These are phyloP conservation scores for Sandelia bainsii DNA, from an alignment of 2,797 vertebrate genomes.

Conservation along the genomic window DNA sequence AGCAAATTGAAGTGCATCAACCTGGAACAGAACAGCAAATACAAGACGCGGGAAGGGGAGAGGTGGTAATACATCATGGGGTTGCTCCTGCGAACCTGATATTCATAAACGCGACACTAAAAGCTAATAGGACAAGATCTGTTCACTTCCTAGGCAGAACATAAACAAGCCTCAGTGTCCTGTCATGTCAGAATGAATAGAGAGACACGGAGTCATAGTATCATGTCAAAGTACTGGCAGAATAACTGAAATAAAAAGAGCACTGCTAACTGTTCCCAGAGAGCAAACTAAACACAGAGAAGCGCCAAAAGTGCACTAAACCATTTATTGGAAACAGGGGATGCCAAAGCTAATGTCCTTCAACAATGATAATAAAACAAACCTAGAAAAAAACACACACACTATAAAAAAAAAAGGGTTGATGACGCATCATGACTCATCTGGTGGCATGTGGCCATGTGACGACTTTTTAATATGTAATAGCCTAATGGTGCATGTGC, in stretches of 20 bases:
- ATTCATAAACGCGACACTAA: constrained; percentile 43
- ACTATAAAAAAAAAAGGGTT: constrained; percentile 12
- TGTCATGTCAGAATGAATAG: constrained; percentile 19
- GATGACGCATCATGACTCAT: constrained; percentile 65
- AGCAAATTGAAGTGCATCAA: constrained; percentile 68
- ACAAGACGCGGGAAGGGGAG: constrained; percentile 17
- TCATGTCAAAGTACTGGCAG: background rate
- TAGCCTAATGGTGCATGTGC: constrained; percentile 67
- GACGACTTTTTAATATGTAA: constrained; percentile 68
- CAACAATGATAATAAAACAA: constrained; percentile 21
- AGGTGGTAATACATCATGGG: constrained; percentile 39
- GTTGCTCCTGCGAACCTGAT: constrained; percentile 49
- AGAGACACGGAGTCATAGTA: background rate
- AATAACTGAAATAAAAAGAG: constrained; percentile 20
- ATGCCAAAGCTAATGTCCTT: constrained; percentile 19
- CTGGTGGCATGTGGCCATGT: constrained; percentile 58
- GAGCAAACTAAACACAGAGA: background rate
- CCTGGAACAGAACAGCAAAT: constrained; percentile 48
- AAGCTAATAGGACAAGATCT: constrained; percentile 41
- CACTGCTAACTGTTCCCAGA: background rate
- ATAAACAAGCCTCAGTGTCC: constrained; percentile 38
- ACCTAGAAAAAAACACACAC: background rate
- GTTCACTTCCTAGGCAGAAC: constrained; percentile 19
- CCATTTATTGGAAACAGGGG: background rate
- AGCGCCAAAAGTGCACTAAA: constrained; percentile 4